Base-by-base conservation (phyloP, 2,888 invertebrate species). In the Sesia bembeciformis region DNA sequence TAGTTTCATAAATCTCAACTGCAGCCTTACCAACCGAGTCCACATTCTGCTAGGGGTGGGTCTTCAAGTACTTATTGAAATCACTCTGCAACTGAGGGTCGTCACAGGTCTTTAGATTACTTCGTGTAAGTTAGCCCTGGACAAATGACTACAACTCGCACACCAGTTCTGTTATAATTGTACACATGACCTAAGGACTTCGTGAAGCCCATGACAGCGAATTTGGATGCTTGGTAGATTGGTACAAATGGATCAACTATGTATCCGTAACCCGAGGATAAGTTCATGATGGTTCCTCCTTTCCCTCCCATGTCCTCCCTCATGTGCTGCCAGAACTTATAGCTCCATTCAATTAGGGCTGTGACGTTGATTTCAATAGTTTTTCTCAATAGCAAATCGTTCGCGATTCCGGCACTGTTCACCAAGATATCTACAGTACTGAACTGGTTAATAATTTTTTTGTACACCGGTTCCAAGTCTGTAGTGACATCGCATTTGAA, bases 271-370 rank as follows among this genome's bases (percentile, higher is more conserved):
- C 91, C 84, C 1, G 93, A 92, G 2, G 92, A 80, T 46, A 91
- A 81, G 68, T 93, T 92, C 23, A 92, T 78, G 52, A 92, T 81
- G 5, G 82, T 77, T 5, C 92, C 92, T 3, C 92, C 92, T 49
- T 72, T 63, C 3, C 87, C 88, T 1, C 84, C 80, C 39, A 78
- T 78, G 60, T 85, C 76, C 53, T 73, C 78, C 39, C 87, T 75
- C 84, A 91, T 83, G 69, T 85, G 77, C 58, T 90, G 74, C 57
- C 91, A 70, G n/a, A 81, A 91, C 39, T 90, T 68, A 40, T 84
- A 64, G 2, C 78, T 79, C 7, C 86, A 57, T 8, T 51, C 54
- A 39, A 57, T 54, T 4, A 57, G 51, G 39, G 41, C 49, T 1
- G 57, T 56, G 40, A 60, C 52, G 40, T 81, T 82, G 46, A 76